Conservation (phyloP, 2,113 vertebrate species). For the Galbula dea region DNA sequence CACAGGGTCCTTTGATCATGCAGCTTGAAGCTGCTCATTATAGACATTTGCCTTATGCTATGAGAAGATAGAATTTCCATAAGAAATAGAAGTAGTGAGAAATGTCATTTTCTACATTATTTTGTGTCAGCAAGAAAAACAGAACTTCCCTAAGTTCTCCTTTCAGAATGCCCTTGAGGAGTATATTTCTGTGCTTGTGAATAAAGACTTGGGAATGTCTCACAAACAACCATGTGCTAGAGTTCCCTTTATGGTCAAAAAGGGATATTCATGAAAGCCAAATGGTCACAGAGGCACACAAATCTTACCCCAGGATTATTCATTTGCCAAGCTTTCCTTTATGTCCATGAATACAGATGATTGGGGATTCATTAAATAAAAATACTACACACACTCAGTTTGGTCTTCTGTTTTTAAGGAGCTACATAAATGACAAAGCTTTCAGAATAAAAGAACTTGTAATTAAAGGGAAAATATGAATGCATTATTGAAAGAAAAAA, state of each 20-base stretch:
- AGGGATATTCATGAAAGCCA: constrained; percentile 3
- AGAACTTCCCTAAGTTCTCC: not conserved
- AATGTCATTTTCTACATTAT: not conserved
- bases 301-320: not conserved
- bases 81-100: not conserved
- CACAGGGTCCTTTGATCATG: rapidly evolving
- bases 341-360: constrained; percentile 24
- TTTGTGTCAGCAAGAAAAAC: not conserved
- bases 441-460: constrained; percentile 4
- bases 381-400: not conserved
- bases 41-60: not conserved
- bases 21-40: not conserved
- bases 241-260: constrained; percentile 37
- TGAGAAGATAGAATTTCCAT: not conserved
- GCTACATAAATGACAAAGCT: not conserved
- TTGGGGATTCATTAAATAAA: constrained; percentile 8
- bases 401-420: not conserved
- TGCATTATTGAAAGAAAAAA: not conserved
- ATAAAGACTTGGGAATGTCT: constrained; percentile 9
- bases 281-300: constrained; percentile 25
- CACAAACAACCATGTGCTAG: not conserved
- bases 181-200: constrained; percentile 20
- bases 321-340: constrained; percentile 20
- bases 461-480: constrained; percentile 3
- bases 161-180: not conserved